A percentile compares a stretch with the other conserved stretches of the same genome.
Conservation (phyloP, 2,888 invertebrate species). For the Polydesmus complanatus region DNA sequence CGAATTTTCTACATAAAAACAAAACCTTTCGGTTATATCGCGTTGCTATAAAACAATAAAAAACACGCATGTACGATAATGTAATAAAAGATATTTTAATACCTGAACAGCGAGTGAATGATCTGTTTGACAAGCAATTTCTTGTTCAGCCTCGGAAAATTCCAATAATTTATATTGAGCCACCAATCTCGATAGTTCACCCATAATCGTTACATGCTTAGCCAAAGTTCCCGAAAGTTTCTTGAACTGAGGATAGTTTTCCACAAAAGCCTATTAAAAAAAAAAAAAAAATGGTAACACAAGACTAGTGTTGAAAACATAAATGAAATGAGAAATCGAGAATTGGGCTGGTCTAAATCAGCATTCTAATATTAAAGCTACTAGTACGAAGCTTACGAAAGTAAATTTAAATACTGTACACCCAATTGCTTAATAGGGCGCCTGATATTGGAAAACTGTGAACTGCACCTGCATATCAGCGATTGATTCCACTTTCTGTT, state of each 20-base stretch:
- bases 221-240: conserved; percentile 91
- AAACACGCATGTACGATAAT: neutral
- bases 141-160: conserved; percentile 86
- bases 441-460: neutral
- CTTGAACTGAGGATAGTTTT: conserved; percentile 95
- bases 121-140: conserved; percentile 59
- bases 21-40: neutral
- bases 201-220: conserved; percentile 93
- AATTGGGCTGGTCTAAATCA: neutral
- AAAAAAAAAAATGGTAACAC: no score
- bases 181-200: conserved; percentile 79
- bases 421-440: no score
- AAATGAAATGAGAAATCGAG: neutral
- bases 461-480: conserved; percentile 86
- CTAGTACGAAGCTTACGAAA: neutral
- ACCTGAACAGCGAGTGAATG: conserved; percentile 46
- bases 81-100: conserved; percentile 1
- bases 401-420: neutral
- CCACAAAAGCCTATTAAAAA: conserved; percentile 58
- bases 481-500: conserved; percentile 95
- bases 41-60: neutral
- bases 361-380: neutral
- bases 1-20: conserved; percentile 48
- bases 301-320: neutral
- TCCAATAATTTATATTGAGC: conserved; percentile 62